Percentiles rank a stretch among this genome's conserved stretches.
Evolutionary conservation across 2,797 vertebrate species (phyloP).

Genomic region (Varecia variegata): DNA sequence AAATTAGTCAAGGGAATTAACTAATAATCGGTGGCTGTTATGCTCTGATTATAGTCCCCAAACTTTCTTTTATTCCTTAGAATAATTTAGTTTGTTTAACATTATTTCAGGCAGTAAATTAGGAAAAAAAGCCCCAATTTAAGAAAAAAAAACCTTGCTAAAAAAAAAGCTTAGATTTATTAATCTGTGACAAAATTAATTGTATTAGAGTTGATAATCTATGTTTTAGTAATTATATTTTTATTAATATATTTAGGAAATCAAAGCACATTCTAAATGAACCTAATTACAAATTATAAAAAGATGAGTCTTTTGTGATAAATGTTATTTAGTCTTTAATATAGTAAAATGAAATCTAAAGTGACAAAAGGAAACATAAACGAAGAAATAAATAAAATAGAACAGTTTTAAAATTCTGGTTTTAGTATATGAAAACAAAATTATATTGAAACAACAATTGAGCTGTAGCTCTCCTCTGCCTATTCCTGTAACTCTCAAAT

Average conservation of each 20-base stretch:
- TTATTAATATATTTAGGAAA: background rate
- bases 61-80: background rate
- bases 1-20: conserved; percentile 23
- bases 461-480: background rate
- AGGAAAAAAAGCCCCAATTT: background rate
- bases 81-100: conserved; percentile 25
- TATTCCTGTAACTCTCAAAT: background rate
- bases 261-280: conserved; percentile 34
- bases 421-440: background rate
- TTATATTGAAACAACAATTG: background rate
- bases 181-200: conserved; percentile 17
- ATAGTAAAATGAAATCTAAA: background rate
- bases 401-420: background rate
- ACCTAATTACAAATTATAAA: conserved; percentile 4
- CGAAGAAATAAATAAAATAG: background rate
- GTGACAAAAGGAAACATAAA: background rate
- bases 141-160: background rate
- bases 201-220: background rate
- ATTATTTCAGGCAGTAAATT: conserved; percentile 6
- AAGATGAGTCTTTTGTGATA: background rate
- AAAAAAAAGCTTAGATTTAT: background rate
- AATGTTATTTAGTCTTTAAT: background rate
- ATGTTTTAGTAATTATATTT: conserved; percentile 10
- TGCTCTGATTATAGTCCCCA: background rate
- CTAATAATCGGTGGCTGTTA: background rate